A percentile compares a stretch with the other conserved stretches of the same genome.
These are phyloP conservation scores for Drosophila aff. DNA, from an alignment of 1,140 invertebrate genomes.

Conservation along the genomic window DNA sequence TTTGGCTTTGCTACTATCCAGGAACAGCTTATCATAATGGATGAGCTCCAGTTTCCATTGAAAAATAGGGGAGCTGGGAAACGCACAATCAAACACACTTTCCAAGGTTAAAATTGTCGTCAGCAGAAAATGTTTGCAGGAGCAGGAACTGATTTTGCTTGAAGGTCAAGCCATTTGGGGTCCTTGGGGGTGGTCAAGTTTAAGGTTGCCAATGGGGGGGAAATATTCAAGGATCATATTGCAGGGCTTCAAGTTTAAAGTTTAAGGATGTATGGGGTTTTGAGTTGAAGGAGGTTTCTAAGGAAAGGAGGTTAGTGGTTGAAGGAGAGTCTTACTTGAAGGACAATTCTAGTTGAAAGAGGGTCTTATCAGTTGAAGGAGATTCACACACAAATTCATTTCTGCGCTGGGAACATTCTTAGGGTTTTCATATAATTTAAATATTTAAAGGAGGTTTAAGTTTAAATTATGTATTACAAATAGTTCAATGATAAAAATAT, in stretches of 20 bases:
- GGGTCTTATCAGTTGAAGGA: neutral
- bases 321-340: neutral
- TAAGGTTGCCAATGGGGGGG: slow-evolving; percentile 35
- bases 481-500: neutral
- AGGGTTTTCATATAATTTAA: neutral
- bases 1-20: slow-evolving; percentile 39
- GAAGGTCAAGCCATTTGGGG: slow-evolving; percentile 51
- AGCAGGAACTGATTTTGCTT: slow-evolving; percentile 54
- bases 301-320: slow-evolving; percentile 3
- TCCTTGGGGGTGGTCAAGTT: slow-evolving; percentile 58
- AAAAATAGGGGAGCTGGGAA: slow-evolving; percentile 23
- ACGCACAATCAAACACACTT: slow-evolving; percentile 20
- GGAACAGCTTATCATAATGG: slow-evolving; percentile 78
- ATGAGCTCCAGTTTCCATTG: slow-evolving; percentile 44
- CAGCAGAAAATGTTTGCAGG: slow-evolving; percentile 60
- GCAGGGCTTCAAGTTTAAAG: slow-evolving; percentile 1
- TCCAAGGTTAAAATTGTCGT: slow-evolving; percentile 56
- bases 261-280: neutral
- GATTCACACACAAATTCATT: neutral
- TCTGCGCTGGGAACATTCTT: neutral
- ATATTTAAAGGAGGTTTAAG: neutral
- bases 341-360: neutral
- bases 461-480: no score
- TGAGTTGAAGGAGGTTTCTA: slow-evolving; percentile 30
- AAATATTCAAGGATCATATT: neutral